phyloP scores from a whole-genome alignment of 2,113 vertebrate genomes.

The Oncorhynchus mykiss region DNA sequence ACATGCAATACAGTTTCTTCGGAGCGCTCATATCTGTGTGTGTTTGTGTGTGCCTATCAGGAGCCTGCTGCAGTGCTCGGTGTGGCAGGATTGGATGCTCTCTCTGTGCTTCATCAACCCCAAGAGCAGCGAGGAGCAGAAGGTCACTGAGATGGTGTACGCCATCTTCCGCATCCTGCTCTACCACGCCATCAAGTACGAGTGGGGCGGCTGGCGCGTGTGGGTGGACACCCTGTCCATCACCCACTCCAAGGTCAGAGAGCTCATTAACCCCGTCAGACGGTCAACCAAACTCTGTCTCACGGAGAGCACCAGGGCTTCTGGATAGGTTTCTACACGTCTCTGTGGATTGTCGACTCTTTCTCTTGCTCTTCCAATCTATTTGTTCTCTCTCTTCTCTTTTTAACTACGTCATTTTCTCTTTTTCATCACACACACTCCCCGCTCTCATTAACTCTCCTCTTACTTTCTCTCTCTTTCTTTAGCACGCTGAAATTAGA shows the following conservation, averaged over 20 bases:
- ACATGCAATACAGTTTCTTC: background rate
- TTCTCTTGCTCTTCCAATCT: conserved; percentile 14
- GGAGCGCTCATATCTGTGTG: background rate
- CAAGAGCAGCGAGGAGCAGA: conserved; percentile 89
- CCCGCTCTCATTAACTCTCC: background rate
- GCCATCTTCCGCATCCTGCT: conserved; percentile 97
- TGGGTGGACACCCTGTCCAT: conserved; percentile 99
- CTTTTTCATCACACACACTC: background rate
- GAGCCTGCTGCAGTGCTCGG: conserved; percentile 96
- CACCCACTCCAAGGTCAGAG: conserved; percentile 95
- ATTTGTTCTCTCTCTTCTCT: conserved; percentile 20
- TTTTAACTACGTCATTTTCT: background rate
- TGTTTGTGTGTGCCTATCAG: conserved; percentile 62
- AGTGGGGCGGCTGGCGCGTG: conserved; percentile 99
- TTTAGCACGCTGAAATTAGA: background rate
- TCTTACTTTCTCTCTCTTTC: too few relatives aligned
- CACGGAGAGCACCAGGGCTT: background rate
- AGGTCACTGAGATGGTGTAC: conserved; percentile 98
- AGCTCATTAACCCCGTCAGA: conserved; percentile 31
- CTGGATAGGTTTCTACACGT: background rate
- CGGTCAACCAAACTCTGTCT: background rate
- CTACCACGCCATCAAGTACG: conserved; percentile 96
- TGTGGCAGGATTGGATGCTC: conserved; percentile 99
- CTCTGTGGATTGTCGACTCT: conserved; percentile 24
- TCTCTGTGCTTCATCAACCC: conserved; percentile 94